Evolutionary conservation across 1,140 invertebrate species (phyloP).

Genomic region (Ostrea edulis): DNA sequence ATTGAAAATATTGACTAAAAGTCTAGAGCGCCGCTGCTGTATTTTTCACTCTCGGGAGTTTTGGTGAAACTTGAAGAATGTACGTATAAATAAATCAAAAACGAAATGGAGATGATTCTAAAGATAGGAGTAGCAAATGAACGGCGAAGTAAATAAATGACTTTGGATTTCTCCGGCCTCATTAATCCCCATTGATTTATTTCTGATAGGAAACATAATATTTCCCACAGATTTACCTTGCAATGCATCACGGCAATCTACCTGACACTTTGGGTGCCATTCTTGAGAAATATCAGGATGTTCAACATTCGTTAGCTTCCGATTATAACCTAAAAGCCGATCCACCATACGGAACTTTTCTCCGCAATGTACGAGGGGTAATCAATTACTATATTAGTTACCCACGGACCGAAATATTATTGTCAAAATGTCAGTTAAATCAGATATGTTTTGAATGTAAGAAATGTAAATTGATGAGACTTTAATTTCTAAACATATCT

Average conservation of each 20-base stretch:
- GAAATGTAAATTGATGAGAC: background rate
- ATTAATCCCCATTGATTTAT: background rate
- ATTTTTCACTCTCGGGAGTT: too few relatives aligned
- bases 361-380: background rate
- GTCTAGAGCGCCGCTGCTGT: too few relatives aligned
- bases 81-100: background rate
- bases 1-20: too few relatives aligned
- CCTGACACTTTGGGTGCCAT: background rate
- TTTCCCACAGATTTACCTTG: background rate
- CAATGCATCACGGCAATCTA: background rate
- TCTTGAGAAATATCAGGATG: background rate
- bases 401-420: background rate
- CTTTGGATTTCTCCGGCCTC: background rate
- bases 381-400: background rate
- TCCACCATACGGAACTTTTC: background rate
- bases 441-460: background rate
- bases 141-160: background rate
- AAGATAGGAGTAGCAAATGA: background rate
- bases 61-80: too few relatives aligned
- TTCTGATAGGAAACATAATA: background rate
- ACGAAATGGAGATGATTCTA: background rate
- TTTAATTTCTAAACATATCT: background rate
- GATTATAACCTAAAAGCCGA: background rate
- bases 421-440: slow-evolving; percentile 29
- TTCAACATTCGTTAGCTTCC: background rate